A percentile compares a stretch with the other conserved stretches of the same genome.
Conservation (phyloP, 2,113 vertebrate species). For the Atractosteus spatula region DNA sequence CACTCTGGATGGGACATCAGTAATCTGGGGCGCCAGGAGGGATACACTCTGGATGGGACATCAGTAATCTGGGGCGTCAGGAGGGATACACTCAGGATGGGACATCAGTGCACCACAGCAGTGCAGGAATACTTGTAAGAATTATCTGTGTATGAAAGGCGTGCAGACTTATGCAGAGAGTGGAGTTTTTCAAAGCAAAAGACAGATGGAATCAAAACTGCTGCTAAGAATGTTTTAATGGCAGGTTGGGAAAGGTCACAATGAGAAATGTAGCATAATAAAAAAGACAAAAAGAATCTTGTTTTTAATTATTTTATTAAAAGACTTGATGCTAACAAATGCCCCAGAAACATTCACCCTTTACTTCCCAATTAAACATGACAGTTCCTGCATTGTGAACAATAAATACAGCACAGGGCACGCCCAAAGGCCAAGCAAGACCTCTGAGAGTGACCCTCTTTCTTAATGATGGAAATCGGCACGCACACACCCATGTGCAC, state of each 20-base stretch:
- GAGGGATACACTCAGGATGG: too few relatives aligned
- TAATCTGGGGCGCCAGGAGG: too few relatives aligned
- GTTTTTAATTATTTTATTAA: slow-evolving; percentile 66
- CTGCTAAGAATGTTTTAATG: slow-evolving; percentile 46
- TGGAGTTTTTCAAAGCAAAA: slow-evolving; percentile 28
- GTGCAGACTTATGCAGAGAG: too few relatives aligned
- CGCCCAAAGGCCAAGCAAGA: slow-evolving; percentile 56
- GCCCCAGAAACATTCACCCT: slow-evolving; percentile 68
- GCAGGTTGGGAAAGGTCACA: slow-evolving; percentile 56
- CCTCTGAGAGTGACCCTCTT: slow-evolving; percentile 65
- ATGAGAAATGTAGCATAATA: slow-evolving; percentile 46
- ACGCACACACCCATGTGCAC: not conserved
- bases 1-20: too few relatives aligned
- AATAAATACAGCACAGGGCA: slow-evolving; percentile 71
- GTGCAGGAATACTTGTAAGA: too few relatives aligned
- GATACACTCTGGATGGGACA: too few relatives aligned
- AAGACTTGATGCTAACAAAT: slow-evolving; percentile 68
- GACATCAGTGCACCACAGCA: too few relatives aligned
- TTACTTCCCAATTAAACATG: slow-evolving; percentile 67
- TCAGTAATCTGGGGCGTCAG: too few relatives aligned
- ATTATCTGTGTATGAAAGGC: too few relatives aligned
- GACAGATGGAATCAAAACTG: slow-evolving; percentile 39
- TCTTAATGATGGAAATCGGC: slow-evolving; percentile 71
- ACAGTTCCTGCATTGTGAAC: slow-evolving; percentile 71
- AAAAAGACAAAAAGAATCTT: slow-evolving; percentile 61